phyloP scores from a whole-genome alignment of 2,888 invertebrate species.

The Hymenopus coronatus region DNA sequence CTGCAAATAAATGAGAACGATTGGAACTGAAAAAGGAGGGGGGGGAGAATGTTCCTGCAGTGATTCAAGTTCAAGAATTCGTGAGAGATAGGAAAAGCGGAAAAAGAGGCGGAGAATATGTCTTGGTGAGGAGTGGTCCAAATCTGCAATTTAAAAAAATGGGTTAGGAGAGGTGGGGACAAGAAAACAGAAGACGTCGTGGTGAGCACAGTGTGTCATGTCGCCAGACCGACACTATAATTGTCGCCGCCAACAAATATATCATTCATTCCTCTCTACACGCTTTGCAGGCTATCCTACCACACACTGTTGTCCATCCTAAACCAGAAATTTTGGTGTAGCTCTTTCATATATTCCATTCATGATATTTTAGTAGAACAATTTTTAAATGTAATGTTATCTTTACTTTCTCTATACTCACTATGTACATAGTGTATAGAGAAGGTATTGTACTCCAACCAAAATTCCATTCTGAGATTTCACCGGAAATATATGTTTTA shows the following conservation, averaged over 20 bases:
- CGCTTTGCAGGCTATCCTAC: background rate
- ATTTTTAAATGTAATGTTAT: too few species aligned
- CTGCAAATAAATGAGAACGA: background rate
- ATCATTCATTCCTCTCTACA: background rate
- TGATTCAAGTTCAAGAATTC: background rate
- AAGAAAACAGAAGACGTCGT: background rate
- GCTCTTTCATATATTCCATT: too few species aligned
- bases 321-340: background rate
- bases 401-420: too few species aligned
- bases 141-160: background rate
- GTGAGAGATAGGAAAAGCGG: background rate
- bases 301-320: background rate
- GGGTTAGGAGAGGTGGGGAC: background rate
- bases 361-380: too few species aligned
- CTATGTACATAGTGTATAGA: too few species aligned
- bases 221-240: constrained; percentile 1
- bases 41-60: background rate
- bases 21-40: background rate
- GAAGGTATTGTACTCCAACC: too few species aligned
- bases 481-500: too few species aligned
- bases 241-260: constrained; percentile 5
- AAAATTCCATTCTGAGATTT: too few species aligned
- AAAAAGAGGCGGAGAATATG: background rate
- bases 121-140: background rate
- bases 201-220: background rate